Conservation (phyloP, 2,113 vertebrate species). For the Morone chrysops region DNA sequence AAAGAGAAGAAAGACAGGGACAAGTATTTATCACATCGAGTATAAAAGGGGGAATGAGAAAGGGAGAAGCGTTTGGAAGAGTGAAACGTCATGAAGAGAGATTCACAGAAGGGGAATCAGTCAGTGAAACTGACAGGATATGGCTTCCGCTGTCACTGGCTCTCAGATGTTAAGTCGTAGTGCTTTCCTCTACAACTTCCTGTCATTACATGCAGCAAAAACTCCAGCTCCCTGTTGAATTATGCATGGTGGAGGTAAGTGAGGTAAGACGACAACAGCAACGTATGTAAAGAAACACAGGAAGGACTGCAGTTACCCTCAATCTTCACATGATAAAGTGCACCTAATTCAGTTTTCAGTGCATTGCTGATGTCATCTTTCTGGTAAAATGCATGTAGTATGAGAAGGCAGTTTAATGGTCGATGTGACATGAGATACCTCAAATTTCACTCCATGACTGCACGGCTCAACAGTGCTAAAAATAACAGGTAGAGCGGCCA, state of each 20-base stretch:
- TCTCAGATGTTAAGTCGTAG: conserved; percentile 47
- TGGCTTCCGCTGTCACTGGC: conserved; percentile 49
- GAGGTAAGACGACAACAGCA: conserved; percentile 27
- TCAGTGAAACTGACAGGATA: conserved; percentile 54
- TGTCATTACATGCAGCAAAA: conserved; percentile 51
- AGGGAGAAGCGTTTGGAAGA: conserved; percentile 34
- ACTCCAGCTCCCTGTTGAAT: conserved; percentile 53
- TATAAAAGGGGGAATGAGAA: not conserved
- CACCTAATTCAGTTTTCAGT: not conserved
- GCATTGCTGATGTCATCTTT: conserved; percentile 1
- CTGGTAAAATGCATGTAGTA: not conserved
- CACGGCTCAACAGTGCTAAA: conserved; percentile 43
- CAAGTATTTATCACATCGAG: conserved; percentile 21
- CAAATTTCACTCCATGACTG: conserved; percentile 24
- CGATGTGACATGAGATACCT: conserved; percentile 25
- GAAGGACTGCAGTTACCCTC: not conserved
- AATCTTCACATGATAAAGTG: not conserved
- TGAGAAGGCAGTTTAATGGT: not conserved
- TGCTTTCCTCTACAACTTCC: conserved; percentile 49
- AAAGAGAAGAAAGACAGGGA: conserved; percentile 34
- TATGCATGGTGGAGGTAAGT: conserved; percentile 51
- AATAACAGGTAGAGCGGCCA: conserved; percentile 51
- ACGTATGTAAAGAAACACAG: not conserved
- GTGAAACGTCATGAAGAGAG: conserved; percentile 49
- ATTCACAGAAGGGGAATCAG: conserved; percentile 35